Conservation (phyloP, 2,113 vertebrate genomes). For the Tetraodon nigroviridis region DNA sequence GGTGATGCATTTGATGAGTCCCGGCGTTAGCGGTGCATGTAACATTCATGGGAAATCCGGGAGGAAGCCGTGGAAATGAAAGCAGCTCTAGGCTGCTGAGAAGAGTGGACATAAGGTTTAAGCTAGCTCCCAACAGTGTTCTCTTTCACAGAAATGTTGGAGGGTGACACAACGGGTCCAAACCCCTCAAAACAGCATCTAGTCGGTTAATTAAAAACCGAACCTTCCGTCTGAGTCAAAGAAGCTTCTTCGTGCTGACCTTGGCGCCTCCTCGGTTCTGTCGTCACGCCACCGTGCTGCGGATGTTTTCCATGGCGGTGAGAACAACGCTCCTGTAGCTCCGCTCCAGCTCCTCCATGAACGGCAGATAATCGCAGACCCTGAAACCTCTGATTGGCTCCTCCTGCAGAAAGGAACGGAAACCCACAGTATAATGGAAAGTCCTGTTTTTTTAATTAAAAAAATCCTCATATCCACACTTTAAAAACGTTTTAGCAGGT, state of each 20-base stretch:
- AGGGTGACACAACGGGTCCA: not conserved
- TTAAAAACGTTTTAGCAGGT: too few species aligned
- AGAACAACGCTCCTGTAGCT: slow-evolving; percentile 81
- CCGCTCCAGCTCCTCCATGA: slow-evolving; percentile 83
- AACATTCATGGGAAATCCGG: not conserved
- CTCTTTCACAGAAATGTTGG: too few species aligned
- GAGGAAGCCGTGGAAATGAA: not conserved
- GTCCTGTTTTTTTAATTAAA: too few species aligned
- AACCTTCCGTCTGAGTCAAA: not conserved
- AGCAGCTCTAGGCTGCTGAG: not conserved
- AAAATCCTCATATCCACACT: too few species aligned
- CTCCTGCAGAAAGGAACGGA: slow-evolving; percentile 75
- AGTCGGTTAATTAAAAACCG: too few species aligned
- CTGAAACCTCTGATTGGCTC: slow-evolving; percentile 86
- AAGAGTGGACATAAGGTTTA: not conserved
- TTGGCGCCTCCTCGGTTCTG: too few species aligned
- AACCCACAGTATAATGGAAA: too few species aligned
- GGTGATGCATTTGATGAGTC: slow-evolving; percentile 19
- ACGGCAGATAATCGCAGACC: slow-evolving; percentile 83
- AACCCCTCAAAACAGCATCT: not conserved
- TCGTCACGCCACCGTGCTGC: slow-evolving; percentile 16
- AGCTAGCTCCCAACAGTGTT: too few species aligned
- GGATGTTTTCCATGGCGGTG: slow-evolving; percentile 81
- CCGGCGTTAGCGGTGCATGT: slow-evolving; percentile 36
- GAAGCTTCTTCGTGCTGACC: too few species aligned